These are phyloP conservation scores for Bactericera cockerelli DNA, from an alignment of 1,140 invertebrate species.

Conservation along the genomic window DNA sequence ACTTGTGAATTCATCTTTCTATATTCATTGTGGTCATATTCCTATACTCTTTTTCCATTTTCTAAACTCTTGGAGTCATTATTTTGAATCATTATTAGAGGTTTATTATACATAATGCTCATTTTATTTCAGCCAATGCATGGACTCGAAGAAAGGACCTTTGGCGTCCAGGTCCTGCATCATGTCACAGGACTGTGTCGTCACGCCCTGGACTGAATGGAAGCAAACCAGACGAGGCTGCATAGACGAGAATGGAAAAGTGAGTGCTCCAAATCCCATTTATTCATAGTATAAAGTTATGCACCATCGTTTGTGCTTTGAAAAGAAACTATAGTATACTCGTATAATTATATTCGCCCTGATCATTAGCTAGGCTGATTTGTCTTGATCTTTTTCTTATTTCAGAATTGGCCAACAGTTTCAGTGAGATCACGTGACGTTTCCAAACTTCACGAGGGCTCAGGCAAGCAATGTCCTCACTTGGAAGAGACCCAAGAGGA, in stretches of 20 bases:
- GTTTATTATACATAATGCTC: no score
- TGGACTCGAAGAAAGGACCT: constrained; percentile 21
- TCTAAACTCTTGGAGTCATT: no score
- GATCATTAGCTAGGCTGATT: no score
- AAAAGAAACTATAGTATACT: background rate
- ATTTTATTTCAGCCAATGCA: constrained; percentile 22
- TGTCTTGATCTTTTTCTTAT: no score
- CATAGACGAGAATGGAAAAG: constrained; percentile 26
- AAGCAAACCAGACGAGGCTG: constrained; percentile 28
- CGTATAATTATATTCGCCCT: background rate
- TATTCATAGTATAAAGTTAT: no score
- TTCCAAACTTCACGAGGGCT: constrained; percentile 30
- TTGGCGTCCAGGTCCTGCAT: constrained; percentile 27
- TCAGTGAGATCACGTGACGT: constrained; percentile 29
- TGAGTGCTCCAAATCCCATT: constrained; percentile 18
- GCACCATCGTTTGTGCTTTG: no score
- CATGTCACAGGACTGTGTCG: constrained; percentile 30
- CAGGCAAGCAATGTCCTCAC: constrained; percentile 32
- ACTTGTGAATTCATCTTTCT: no score
- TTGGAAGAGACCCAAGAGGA: constrained; percentile 28
- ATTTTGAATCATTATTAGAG: no score
- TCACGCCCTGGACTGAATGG: constrained; percentile 31
- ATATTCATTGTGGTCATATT: no score
- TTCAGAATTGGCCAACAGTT: constrained; percentile 27
- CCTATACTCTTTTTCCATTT: no score